Evolutionary conservation across 1,140 invertebrate species (phyloP).

Genomic region (Zaprionus ornatus): DNA sequence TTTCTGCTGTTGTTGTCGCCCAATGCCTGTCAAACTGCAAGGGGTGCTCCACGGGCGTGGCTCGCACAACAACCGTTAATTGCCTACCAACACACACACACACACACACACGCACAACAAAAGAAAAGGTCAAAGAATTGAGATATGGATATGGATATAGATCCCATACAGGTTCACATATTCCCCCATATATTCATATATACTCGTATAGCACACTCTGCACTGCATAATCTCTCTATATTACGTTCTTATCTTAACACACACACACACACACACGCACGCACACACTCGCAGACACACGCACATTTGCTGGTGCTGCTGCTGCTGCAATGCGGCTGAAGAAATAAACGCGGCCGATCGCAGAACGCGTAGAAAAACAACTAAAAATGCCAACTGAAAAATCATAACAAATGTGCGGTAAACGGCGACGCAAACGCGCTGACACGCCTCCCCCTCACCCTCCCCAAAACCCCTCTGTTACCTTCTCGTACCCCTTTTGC

Average conservation of each 20-base stretch:
- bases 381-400: constrained; percentile 78
- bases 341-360: constrained; percentile 70
- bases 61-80: background rate
- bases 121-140: background rate
- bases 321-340: constrained; percentile 15
- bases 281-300: background rate
- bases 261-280: background rate
- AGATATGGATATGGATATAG: background rate
- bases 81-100: background rate
- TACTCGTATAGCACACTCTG: background rate
- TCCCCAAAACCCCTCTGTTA: background rate
- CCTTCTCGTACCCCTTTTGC: background rate
- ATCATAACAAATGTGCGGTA: constrained; percentile 78
- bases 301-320: constrained; percentile 10
- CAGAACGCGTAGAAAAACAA: constrained; percentile 80
- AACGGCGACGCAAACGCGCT: constrained; percentile 13
- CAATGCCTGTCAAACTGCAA: constrained; percentile 25
- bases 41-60: background rate
- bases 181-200: background rate
- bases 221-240: background rate
- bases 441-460: background rate
- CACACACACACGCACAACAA: background rate
- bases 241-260: background rate
- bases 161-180: background rate
- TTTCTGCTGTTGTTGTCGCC: background rate